Conservation (phyloP, 1,140 invertebrate genomes). For the Aphaenogaster rudis region DNA sequence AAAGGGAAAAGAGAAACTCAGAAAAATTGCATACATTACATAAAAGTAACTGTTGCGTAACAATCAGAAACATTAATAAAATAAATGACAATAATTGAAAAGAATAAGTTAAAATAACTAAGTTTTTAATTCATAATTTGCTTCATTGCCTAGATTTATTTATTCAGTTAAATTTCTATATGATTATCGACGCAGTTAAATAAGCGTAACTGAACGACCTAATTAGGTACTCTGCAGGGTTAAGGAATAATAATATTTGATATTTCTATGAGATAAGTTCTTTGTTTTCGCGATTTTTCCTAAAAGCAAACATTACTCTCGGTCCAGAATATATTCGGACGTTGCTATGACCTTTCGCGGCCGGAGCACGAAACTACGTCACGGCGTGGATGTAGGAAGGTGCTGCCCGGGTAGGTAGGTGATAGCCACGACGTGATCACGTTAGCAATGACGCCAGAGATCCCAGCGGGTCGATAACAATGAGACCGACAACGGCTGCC, state of each 20-base stretch:
- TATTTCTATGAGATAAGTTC: background rate
- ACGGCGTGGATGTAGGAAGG: constrained; percentile 58
- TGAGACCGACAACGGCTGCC: constrained; percentile 68
- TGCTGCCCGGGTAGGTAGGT: constrained; percentile 69
- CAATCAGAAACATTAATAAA: background rate
- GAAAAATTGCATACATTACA: background rate
- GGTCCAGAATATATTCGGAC: constrained; percentile 37
- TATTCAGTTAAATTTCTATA: background rate
- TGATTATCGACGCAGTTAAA: background rate
- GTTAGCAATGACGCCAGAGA: constrained; percentile 72
- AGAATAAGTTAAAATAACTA: background rate
- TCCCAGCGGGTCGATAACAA: constrained; percentile 76
- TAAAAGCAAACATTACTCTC: background rate
- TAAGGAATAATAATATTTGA: background rate
- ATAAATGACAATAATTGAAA: background rate
- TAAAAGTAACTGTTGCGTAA: background rate
- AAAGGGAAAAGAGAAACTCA: background rate
- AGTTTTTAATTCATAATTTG: background rate
- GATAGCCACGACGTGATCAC: constrained; percentile 75
- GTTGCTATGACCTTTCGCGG: constrained; percentile 69
- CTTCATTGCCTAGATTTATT: background rate
- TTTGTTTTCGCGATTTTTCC: background rate
- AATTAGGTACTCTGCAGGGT: background rate
- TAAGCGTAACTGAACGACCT: background rate
- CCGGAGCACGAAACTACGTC: constrained; percentile 61